Percentiles rank a stretch among this genome's conserved stretches.
These are phyloP conservation scores for Neodiprion fabricii DNA, from an alignment of 1,140 invertebrate genomes.

Conservation along the genomic window DNA sequence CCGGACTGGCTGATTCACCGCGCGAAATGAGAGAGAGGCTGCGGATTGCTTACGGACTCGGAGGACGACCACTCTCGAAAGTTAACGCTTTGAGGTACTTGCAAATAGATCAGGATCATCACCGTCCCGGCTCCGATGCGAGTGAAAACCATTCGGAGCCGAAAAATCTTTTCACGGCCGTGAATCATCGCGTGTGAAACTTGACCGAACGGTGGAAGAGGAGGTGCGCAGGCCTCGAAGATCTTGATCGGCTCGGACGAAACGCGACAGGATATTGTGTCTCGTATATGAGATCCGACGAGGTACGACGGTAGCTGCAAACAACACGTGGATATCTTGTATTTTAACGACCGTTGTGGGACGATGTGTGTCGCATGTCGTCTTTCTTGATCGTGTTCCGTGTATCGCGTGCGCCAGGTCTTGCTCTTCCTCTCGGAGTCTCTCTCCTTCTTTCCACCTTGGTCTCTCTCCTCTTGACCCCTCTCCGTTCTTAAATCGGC, in stretches of 20 bases:
- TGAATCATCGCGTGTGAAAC: too few relatives aligned
- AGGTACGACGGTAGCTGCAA: constrained; percentile 25
- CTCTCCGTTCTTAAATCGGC: not conserved
- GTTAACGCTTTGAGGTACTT: not conserved
- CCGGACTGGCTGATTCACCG: constrained; percentile 27
- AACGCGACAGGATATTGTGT: constrained; percentile 26
- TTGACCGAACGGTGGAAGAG: too few relatives aligned
- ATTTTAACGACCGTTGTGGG: constrained; percentile 24
- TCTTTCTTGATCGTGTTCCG: constrained; percentile 17
- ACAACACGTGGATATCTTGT: constrained; percentile 30
- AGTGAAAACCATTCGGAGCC: too few relatives aligned
- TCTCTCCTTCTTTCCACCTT: not conserved
- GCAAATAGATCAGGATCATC: too few relatives aligned
- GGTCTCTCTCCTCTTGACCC: not conserved
- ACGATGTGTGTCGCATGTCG: constrained; percentile 32
- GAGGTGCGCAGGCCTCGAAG: too few relatives aligned
- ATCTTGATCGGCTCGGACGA: not conserved
- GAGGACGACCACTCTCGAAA: not conserved
- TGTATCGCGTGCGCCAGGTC: constrained; percentile 15
- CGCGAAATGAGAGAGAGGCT: not conserved
- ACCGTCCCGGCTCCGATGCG: too few relatives aligned
- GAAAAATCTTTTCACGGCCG: too few relatives aligned
- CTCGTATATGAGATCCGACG: constrained; percentile 30
- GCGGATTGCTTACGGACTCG: not conserved
- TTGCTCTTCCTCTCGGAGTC: constrained; percentile 25